Base-by-base conservation (phyloP, 1,140 invertebrate genomes). In the Eumeta japonica region DNA sequence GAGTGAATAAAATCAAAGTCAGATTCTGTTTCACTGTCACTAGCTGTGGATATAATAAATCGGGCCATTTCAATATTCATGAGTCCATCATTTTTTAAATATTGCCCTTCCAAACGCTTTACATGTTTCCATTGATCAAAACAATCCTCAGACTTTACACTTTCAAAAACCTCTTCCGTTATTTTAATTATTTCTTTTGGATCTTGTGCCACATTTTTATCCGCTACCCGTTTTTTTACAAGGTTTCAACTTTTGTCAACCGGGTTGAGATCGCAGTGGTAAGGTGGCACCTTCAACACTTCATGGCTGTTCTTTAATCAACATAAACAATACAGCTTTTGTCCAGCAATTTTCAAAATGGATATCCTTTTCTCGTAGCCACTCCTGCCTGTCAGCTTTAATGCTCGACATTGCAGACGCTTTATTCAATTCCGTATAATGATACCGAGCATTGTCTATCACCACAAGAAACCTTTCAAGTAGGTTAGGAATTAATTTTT, bases 401-500 rank as follows among this genome's bases (percentile, higher is more conserved):
- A n/a, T n/a, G n/a, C n/a, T n/a, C n/a, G n/a, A n/a, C n/a, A n/a
- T n/a, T n/a, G n/a, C n/a, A n/a, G n/a, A n/a, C n/a, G n/a, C n/a
- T n/a, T n/a, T n/a, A n/a, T n/a, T n/a, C n/a, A n/a, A n/a, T n/a
- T n/a, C n/a, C n/a, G n/a, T n/a, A n/a, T n/a, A 29, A 15, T 39
- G 37, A 16, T 39, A 39, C 2, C 29, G 10, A 10, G 37, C 37
- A 11, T 52, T 48, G 32, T 44, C 36, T 33, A 42, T 42, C 29
- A 47, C 38, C 37, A 56, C 45, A 33, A 52, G 37, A 27, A 28
- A 35, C 39, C 43, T 48, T 32, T 39, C 24, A 29, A 32, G 29
- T 37, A 55, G 18, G 38, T 51, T 55, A 24, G 46, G 55, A 14
- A 50, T 46, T 30, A 60, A 27, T 36, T 55, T 39, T 42, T 48